Evolutionary conservation across 2,797 vertebrate genomes (phyloP).

Genomic region (Ceryle rudis): DNA sequence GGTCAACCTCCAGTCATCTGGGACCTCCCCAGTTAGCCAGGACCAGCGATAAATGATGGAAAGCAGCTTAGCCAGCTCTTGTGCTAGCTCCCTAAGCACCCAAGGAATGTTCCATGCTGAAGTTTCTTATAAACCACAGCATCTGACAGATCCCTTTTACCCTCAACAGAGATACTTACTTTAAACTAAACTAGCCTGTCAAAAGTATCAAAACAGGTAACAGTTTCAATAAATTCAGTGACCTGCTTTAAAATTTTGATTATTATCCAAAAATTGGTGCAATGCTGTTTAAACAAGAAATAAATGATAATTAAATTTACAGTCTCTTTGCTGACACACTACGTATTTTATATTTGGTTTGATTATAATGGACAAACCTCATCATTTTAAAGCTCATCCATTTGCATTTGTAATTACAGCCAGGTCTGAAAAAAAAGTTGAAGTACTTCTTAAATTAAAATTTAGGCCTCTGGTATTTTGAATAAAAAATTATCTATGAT

Average conservation of each 20-base stretch:
- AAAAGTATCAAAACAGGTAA: background rate
- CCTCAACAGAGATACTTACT: background rate
- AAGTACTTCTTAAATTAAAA: background rate
- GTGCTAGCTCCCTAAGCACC: too few relatives aligned
- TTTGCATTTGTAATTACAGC: background rate
- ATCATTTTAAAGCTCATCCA: background rate
- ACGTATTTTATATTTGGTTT: background rate
- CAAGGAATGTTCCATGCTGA: background rate
- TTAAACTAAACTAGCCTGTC: background rate
- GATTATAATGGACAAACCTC: background rate
- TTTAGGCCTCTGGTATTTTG: background rate
- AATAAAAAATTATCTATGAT: background rate
- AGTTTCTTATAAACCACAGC: background rate
- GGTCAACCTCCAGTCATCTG: too few relatives aligned
- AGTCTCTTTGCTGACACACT: background rate
- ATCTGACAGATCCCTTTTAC: background rate
- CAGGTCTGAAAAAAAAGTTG: background rate
- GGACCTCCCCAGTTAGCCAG: too few relatives aligned
- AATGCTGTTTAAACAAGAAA: conserved; percentile 10
- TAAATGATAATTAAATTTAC: background rate
- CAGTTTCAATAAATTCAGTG: background rate
- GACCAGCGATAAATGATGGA: too few relatives aligned
- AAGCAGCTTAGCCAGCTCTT: too few relatives aligned
- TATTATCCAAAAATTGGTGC: background rate
- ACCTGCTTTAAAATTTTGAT: background rate